Base-by-base conservation (phyloP, 2,113 vertebrate genomes). In the Chaenocephalus aceratus region DNA sequence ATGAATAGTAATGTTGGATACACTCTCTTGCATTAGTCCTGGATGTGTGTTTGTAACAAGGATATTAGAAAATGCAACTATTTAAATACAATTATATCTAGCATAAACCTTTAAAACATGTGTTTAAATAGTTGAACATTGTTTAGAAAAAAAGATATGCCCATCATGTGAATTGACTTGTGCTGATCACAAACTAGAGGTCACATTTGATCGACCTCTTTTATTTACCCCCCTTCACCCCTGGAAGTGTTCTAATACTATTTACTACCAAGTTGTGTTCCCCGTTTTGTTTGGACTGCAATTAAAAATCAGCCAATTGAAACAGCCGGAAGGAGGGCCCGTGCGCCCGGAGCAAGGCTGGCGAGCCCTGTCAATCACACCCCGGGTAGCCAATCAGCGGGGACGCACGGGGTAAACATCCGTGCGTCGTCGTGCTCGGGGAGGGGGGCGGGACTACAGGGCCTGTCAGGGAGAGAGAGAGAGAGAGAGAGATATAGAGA, bases 251-350 rank as follows among this genome's bases (percentile, higher is more conserved):
- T 21, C 41, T 66, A 71, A 82, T 75, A 72, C 61, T 88, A 63
- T 93, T 89, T 91, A 90, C 88, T 83, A 90, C 85, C 62, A 76
- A 86, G 60, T 85, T 87, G 79, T 73, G 78, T 79, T 64, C 84
- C 87, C 88, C 74, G 86, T 93, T 92, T 92, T 91, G 88, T 94
- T 94, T 92, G 93, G 95, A 95, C 95, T 94, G 95, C 88, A 97
- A 97, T 97, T 97, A 97, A 96, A 96, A 97, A 96, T 85, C 96
- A 96, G 89, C 97, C 97, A 97, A 98, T 97, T 89, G 96, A 93
- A 97, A 96, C 95, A 90, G 95, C 96, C 96, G 96, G 96, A 97
- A 97, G 96, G 96, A 96, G 95, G 84, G 93, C 78, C 93, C 91
- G 86, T 71, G 91, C 90, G 94, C 93, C 59, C 36, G 68, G 89